These are phyloP conservation scores for Synanthedon tipuliformis DNA, from an alignment of 2,888 invertebrate species.

Conservation along the genomic window DNA sequence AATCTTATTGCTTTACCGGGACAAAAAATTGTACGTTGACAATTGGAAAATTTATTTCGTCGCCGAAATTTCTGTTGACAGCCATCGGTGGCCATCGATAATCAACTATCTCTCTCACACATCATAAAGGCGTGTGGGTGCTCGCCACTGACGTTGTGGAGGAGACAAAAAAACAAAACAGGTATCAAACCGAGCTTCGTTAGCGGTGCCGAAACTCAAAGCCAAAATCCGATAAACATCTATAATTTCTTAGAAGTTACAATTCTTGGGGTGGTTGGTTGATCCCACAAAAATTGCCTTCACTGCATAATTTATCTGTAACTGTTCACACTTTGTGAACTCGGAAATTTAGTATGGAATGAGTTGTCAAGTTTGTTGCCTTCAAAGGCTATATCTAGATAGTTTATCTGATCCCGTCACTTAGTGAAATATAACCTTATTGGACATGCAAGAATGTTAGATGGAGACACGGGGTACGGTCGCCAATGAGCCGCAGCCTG, in stretches of 20 bases:
- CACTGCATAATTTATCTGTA: constrained; percentile 48
- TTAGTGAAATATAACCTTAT: constrained; percentile 42
- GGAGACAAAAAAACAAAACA: constrained; percentile 44
- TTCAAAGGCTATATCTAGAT: constrained; percentile 35
- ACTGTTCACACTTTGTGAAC: constrained; percentile 55
- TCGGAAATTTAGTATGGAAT: constrained; percentile 33
- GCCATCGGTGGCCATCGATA: constrained; percentile 58
- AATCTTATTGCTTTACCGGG: background rate
- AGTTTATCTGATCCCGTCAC: constrained; percentile 31
- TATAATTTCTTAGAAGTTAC: constrained; percentile 57
- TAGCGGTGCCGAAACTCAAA: constrained; percentile 56
- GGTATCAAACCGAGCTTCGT: constrained; percentile 53
- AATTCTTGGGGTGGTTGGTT: constrained; percentile 22
- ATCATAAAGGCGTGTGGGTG: constrained; percentile 38
- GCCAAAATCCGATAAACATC: constrained; percentile 55
- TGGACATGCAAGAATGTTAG: constrained; percentile 50
- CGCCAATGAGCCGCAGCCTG: constrained; percentile 46
- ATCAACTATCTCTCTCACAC: constrained; percentile 42
- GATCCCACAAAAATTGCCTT: constrained; percentile 42
- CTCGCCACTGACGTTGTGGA: constrained; percentile 27
- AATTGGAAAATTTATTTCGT: constrained; percentile 16
- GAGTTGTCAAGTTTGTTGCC: constrained; percentile 48
- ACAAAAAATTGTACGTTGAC: constrained; percentile 1
- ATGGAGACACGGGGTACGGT: constrained; percentile 33
- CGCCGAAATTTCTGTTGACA: constrained; percentile 43